Evolutionary conservation across 2,888 invertebrate genomes (phyloP), one percentile per base, ranked within the genome.

Genomic region (Lepetodrilus schrolli): DNA sequence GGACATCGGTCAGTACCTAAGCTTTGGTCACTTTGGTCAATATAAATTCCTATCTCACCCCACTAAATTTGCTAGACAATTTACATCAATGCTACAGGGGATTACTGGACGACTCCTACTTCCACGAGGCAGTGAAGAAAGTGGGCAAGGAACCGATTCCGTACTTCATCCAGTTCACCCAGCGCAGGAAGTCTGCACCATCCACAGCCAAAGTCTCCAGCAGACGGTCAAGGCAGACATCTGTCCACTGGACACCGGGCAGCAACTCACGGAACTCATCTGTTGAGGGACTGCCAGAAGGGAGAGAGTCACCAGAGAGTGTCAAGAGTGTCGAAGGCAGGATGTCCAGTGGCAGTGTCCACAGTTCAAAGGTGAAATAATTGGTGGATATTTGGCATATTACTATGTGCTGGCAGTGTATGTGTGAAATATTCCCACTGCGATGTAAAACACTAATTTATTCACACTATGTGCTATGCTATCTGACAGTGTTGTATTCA

Each of bases 51-150:
- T n/a, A n/a, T n/a, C n/a, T n/a, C n/a, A n/a, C n/a, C n/a, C n/a
- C n/a, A n/a, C n/a, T n/a, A n/a, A n/a, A n/a, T n/a, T n/a, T n/a
- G n/a, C n/a, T n/a, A n/a, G n/a, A n/a, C n/a, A n/a, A n/a, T n/a
- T n/a, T n/a, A n/a, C n/a, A n/a, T n/a, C n/a, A n/a, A n/a, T n/a
- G n/a, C n/a, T n/a, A n/a, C n/a, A 89, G 90, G 74, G 85, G 86
- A 17, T 75, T 90, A 17, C 79, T 90, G 66, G 89, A 90, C 75
- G 90, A 90, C 78, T 77, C 82, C 1, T 79, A 82, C 43, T 90
- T 90, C 83, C 84, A 86, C 21, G 86, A 87, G 26, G 82, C 87
- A 0, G 82, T 88, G 34, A 77, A 80, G 23, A 84, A 86, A 68
- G 84, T 90, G 2, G 78, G 79, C 58, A 81, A 85, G 13, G 90